Percentiles rank a stretch among this genome's conserved stretches.
Evolutionary conservation across 2,113 vertebrate species (phyloP).

Genomic region (Xenopus borealis): DNA sequence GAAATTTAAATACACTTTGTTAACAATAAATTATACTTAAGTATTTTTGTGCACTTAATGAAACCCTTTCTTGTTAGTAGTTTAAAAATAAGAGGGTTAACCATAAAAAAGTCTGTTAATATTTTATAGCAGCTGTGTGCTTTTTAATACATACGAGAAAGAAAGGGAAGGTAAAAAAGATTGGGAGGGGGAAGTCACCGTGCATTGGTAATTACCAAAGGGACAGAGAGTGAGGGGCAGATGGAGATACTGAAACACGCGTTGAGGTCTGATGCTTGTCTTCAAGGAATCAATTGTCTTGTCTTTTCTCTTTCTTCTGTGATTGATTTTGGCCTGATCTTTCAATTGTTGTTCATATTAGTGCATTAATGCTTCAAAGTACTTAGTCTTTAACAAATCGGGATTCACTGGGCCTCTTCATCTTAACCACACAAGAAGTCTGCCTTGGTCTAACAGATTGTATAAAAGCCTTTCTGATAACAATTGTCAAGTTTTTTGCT

Average conservation of each 20-base stretch:
- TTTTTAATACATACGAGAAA: too few species aligned
- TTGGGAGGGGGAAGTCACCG: background rate
- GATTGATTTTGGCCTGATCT: slow-evolving; percentile 50
- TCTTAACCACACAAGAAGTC: slow-evolving; percentile 26
- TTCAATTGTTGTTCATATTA: slow-evolving; percentile 47
- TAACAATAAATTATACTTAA: too few species aligned
- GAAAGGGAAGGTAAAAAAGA: too few species aligned
- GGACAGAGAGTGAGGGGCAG: slow-evolving; percentile 23
- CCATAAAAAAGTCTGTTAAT: too few species aligned
- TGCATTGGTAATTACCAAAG: slow-evolving; percentile 16
- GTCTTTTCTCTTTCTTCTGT: slow-evolving; percentile 35
- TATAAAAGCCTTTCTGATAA: background rate
- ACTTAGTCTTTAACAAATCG: slow-evolving; percentile 40
- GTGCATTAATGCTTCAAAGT: slow-evolving; percentile 44
- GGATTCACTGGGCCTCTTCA: background rate
- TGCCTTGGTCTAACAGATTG: background rate
- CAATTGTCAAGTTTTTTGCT: background rate
- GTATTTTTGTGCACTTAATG: too few species aligned
- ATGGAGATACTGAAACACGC: slow-evolving; percentile 1
- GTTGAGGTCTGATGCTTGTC: background rate
- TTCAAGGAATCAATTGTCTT: fast-evolving
- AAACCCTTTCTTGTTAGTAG: too few species aligned
- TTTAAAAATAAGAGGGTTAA: too few species aligned
- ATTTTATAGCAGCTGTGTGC: too few species aligned
- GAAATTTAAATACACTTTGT: too few species aligned